phyloP scores from a whole-genome alignment of 2,113 vertebrate genomes.

The Carettochelys insculpta region DNA sequence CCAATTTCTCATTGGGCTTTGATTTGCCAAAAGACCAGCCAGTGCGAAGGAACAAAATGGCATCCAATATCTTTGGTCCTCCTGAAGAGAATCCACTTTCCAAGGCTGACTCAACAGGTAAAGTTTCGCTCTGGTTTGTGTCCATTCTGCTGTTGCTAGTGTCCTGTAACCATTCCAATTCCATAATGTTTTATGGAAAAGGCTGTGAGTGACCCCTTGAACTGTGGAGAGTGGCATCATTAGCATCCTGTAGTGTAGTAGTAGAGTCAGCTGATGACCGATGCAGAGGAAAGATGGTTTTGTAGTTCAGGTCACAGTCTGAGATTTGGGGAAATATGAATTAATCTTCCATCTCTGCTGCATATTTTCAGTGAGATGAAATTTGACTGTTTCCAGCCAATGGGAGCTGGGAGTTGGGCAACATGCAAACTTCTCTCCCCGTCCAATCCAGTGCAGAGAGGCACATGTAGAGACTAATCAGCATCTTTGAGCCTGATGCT shows the following conservation, averaged over 20 bases:
- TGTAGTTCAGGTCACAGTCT: neutral
- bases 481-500: no score
- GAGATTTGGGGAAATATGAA: neutral
- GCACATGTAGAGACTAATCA: no score
- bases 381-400: no score
- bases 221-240: neutral
- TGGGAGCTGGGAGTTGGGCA: no score
- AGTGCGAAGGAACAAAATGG: slow-evolving; percentile 90
- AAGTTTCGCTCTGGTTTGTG: rapidly evolving
- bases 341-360: neutral
- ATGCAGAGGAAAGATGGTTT: neutral
- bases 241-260: neutral
- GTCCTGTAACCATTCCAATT: neutral
- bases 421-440: no score
- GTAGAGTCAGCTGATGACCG: no score
- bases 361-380: neutral
- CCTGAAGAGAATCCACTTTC: slow-evolving; percentile 87
- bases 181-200: neutral
- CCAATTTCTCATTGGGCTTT: slow-evolving; percentile 91
- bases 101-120: slow-evolving; percentile 76
- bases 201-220: neutral
- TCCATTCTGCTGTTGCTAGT: neutral
- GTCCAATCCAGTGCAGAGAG: no score
- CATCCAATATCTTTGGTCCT: slow-evolving; percentile 94
- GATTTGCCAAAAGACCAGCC: slow-evolving; percentile 86